These are phyloP conservation scores for Halictus rubicundus DNA, from an alignment of 1,140 invertebrate genomes.

Conservation along the genomic window DNA sequence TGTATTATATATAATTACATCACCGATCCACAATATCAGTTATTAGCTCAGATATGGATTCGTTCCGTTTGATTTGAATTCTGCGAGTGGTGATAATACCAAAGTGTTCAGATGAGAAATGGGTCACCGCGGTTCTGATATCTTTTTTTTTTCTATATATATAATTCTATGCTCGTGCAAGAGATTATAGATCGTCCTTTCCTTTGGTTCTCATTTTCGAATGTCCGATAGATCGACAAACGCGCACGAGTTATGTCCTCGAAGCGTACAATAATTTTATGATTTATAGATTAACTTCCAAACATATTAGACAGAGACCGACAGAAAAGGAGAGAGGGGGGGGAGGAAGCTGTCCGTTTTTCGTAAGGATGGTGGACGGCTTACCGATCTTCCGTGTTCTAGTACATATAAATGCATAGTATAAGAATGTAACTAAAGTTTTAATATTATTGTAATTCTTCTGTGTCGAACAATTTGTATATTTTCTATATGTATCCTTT, in stretches of 20 bases:
- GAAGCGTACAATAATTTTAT: conserved; percentile 19
- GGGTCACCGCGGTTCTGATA: conserved; percentile 24
- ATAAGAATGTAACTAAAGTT: conserved; percentile 56
- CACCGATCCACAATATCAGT: conserved; percentile 14
- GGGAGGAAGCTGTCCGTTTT: too few species aligned
- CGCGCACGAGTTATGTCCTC: conserved; percentile 12
- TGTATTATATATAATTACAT: conserved; percentile 30
- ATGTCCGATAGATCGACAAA: neutral
- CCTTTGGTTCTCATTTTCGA: neutral
- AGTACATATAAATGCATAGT: conserved; percentile 21
- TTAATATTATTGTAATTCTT: conserved; percentile 52
- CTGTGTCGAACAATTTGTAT: conserved; percentile 53
- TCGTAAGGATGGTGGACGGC: neutral
- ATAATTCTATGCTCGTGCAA: neutral
- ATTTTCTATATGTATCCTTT: conserved; percentile 57
- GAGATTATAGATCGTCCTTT: neutral
- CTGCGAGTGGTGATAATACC: conserved; percentile 36
- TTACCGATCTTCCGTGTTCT: conserved; percentile 32
- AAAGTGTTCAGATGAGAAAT: conserved; percentile 46
- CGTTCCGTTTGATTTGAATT: conserved; percentile 13
- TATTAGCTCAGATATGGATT: conserved; percentile 13
- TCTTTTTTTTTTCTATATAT: neutral
- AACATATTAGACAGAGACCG: conserved; percentile 9
- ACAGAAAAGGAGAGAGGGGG: too few species aligned
- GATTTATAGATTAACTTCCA: conserved; percentile 30